Base-by-base conservation (phyloP, 2,888 invertebrate genomes). In the Alentia gelatinosa region DNA sequence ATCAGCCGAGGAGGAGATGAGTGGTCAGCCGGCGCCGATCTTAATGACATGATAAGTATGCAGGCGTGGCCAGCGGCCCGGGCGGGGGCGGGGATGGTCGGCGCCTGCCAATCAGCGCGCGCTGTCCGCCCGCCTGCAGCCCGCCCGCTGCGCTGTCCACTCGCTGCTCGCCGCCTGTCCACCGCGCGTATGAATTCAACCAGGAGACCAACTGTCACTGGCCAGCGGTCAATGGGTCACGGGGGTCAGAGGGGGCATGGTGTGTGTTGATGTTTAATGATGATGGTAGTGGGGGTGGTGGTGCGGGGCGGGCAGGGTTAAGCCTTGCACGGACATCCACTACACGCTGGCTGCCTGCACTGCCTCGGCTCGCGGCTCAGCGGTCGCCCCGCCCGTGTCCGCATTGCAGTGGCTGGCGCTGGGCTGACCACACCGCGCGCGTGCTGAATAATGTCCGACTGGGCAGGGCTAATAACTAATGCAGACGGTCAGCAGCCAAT, bases 401-500 rank as follows among this genome's bases (percentile, higher is more conserved):
- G 79, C 79, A 79, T 39, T 33, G 86, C 50, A 33, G 47, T 1
- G 50, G 47, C 42, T 33, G 47, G 5, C 47, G 47, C 39, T 39
- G 39, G 47, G 86, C 86, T 86, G 86, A 86, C 86, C 86, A 86
- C 79, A 42, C 47, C 33, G 83, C 47, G 1, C 5, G 47, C 83
- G 40, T 19, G 23, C 86, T 86, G 86, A 86, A 86, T 86, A 86
- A 86, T 86, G 50, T 86, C 35, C 86, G 42, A 42, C 42, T 86
- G 86, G 86, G 86, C 86, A 42, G 86, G 86, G 47, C 86, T 50
- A 35, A 86, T 86, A 86, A 86, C 86, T 86, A 86, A 86, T 86
- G 86, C 86, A 50, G 42, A 30, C 86, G 86, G 86, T 86, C 86
- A 86, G 86, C 86, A 86, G 86, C 86, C 86, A 86, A 86, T 86